phyloP scores from a whole-genome alignment of 2,888 invertebrate genomes.

The Thera britannica region DNA sequence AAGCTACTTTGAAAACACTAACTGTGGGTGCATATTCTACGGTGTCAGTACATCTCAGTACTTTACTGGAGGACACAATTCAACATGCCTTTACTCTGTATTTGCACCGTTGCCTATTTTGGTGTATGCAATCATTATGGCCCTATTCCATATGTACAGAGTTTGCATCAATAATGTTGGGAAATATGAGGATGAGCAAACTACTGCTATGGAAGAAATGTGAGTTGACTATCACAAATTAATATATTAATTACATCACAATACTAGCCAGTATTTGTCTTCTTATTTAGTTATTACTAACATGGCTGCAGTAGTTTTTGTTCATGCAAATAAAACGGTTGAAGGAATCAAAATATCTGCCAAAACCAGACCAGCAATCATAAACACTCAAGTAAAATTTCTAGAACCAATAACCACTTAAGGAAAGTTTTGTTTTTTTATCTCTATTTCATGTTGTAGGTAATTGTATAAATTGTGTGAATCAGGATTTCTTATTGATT shows the following conservation, averaged over 20 bases:
- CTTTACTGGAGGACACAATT: slow-evolving; percentile 87
- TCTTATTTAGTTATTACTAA: no score
- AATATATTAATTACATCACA: neutral
- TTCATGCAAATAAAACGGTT: no score
- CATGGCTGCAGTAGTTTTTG: no score
- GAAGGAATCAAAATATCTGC: no score
- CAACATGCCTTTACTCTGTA: slow-evolving; percentile 88
- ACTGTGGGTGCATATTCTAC: slow-evolving; percentile 89
- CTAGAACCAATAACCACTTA: no score
- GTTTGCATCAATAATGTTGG: slow-evolving; percentile 86
- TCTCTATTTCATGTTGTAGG: no score
- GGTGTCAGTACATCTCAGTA: slow-evolving; percentile 85
- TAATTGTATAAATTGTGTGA: neutral
- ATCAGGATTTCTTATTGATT: no score
- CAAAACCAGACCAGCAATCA: no score
- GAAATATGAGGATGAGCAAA: slow-evolving; percentile 78
- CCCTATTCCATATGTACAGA: slow-evolving; percentile 88
- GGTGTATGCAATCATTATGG: slow-evolving; percentile 86
- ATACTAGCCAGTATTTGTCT: neutral
- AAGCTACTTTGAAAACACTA: slow-evolving; percentile 83
- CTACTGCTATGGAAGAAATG: slow-evolving; percentile 80
- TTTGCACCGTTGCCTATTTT: slow-evolving; percentile 87
- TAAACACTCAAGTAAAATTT: no score
- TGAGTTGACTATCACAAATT: slow-evolving; percentile 51
- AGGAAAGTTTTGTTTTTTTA: no score